These are phyloP conservation scores for Megatriorchis doriae DNA, from an alignment of 2,113 vertebrate species.

Conservation along the genomic window DNA sequence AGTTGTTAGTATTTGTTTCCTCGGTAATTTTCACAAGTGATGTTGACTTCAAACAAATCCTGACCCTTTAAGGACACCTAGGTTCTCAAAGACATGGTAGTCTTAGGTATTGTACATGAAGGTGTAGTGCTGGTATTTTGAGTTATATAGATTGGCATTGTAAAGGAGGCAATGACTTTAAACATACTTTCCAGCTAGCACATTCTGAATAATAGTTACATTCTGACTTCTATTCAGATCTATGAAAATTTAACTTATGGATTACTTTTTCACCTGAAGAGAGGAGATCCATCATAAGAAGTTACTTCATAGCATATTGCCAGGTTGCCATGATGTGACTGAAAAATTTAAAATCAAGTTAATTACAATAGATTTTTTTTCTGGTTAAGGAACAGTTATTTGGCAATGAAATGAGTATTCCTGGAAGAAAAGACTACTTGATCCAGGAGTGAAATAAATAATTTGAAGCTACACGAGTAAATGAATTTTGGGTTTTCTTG, in stretches of 20 bases:
- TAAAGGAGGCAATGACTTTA: not conserved
- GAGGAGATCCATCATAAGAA: not conserved
- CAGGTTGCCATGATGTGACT: not conserved
- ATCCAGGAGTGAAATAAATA: not conserved
- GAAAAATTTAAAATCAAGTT: not conserved
- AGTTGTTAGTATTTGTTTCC: not conserved
- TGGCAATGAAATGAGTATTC: not conserved
- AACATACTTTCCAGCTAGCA: not conserved
- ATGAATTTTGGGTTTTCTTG: not conserved
- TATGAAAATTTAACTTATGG: not conserved
- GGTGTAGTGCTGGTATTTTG: not conserved
- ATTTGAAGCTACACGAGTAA: not conserved
- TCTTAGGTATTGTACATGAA: not conserved
- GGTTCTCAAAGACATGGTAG: not conserved
- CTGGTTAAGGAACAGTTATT: not conserved
- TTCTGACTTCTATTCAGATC: not conserved
- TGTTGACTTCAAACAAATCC: not conserved
- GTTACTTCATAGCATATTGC: not conserved
- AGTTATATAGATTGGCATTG: not conserved
- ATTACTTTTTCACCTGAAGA: not conserved
- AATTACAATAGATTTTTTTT: not conserved
- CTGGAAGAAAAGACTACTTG: not conserved
- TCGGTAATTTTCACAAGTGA: not conserved
- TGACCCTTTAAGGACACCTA: not conserved
- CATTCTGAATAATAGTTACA: not conserved